Base-by-base conservation (phyloP, 2,888 invertebrate species). In the Timema cristinae region DNA sequence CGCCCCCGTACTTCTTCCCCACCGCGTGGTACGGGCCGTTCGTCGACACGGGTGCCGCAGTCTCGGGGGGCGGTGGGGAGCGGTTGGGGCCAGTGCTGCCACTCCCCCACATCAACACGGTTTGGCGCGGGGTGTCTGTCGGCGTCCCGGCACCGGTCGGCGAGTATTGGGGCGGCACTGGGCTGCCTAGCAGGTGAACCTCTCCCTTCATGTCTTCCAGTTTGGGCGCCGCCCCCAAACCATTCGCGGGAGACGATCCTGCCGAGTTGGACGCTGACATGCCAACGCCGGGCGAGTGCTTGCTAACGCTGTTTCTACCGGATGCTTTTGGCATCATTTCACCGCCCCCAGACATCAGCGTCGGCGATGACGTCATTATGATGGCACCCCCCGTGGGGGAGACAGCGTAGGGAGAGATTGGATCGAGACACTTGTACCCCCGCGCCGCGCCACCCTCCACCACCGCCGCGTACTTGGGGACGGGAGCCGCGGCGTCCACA, bases 61-160 rank as follows among this genome's bases (percentile, higher is more conserved):
- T 73, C 13, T 68, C 71, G 54, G 69, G 71, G 7, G 72, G 68
- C 15, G 59, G 73, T 15, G 68, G 63, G 56, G 71, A 51, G 73
- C 77, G 76, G 73, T 77, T 77, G 56, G 76, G 72, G 16, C 69
- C 71, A 75, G 77, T 74, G 54, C 77, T 76, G 11, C 79, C 76
- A 74, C 80, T 79, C 9, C 95, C 95, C 95, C 95, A 96, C 95
- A 96, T 95, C 63, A 96, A 87, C 70, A 95, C 96, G 11, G 95
- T 96, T 83, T 96, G 95, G 66, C 96, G 85, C 0, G 92, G 90
- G 76, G 89, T 85, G 78, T 89, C 89, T 71, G 87, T 84, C 13
- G 83, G 78, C 69, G 66, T 70, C 50, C 50, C 47, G n/a, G 56
- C 59, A 49, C 54, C 56, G 10, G 72, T 77, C 70, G 78, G 75